These are phyloP conservation scores for Chromis chromis DNA, from an alignment of 2,797 vertebrate genomes.

Conservation along the genomic window DNA sequence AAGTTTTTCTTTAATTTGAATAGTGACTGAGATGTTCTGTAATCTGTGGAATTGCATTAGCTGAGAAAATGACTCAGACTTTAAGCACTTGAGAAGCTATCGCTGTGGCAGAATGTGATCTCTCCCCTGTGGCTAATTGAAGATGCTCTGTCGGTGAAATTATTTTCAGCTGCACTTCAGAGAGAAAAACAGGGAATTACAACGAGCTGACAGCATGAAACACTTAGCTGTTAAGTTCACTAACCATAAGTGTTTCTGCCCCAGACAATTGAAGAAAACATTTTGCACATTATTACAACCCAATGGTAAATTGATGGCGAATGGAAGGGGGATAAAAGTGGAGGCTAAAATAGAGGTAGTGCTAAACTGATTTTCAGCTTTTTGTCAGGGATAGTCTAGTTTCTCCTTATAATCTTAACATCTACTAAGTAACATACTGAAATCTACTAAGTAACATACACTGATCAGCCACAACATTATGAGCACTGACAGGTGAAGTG, in stretches of 20 bases:
- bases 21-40: slow-evolving; percentile 75
- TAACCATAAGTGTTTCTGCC: slow-evolving; percentile 75
- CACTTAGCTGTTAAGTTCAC: slow-evolving; percentile 80
- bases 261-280: slow-evolving; percentile 73
- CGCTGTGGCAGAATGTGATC: slow-evolving; percentile 81
- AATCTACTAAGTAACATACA: too few relatives aligned
- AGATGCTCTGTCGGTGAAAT: slow-evolving; percentile 83
- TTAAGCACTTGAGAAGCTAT: slow-evolving; percentile 82
- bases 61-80: slow-evolving; percentile 79
- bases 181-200: slow-evolving; percentile 79
- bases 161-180: slow-evolving; percentile 80
- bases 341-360: slow-evolving; percentile 41
- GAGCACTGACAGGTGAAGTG: too few relatives aligned
- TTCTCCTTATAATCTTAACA: slow-evolving; percentile 10
- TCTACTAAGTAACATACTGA: neutral
- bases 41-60: slow-evolving; percentile 82
- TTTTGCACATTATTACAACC: slow-evolving; percentile 70
- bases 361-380: slow-evolving; percentile 5
- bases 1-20: slow-evolving; percentile 75
- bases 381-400: neutral
- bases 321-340: slow-evolving; percentile 54
- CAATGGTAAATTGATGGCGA: slow-evolving; percentile 69
- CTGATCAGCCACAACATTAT: too few relatives aligned
- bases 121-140: slow-evolving; percentile 85
- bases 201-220: slow-evolving; percentile 78